Percentiles rank a stretch among this genome's conserved stretches.
phyloP scores from a whole-genome alignment of 1,140 invertebrate species.

The Mylabris phalerata region DNA sequence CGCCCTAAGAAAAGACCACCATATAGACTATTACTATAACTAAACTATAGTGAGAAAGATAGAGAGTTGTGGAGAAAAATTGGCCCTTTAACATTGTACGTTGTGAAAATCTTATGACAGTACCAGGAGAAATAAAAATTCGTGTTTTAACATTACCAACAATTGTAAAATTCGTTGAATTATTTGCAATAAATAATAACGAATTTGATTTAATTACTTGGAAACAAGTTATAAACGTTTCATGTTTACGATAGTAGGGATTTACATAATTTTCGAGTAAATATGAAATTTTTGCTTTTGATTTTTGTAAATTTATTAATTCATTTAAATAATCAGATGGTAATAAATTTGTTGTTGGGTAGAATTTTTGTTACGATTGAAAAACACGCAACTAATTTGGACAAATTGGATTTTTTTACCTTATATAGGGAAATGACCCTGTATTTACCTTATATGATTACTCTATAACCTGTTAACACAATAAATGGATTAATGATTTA shows the following conservation, averaged over 20 bases:
- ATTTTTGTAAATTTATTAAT: slow-evolving; percentile 14
- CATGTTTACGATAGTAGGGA: neutral
- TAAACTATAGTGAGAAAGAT: too few species aligned
- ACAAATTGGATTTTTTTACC: too few species aligned
- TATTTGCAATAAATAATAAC: too few species aligned
- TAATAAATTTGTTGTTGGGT: slow-evolving; percentile 9
- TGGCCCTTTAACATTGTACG: neutral
- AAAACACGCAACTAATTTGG: too few species aligned
- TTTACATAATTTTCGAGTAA: slow-evolving; percentile 14
- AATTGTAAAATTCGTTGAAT: too few species aligned
- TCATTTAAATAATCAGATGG: slow-evolving; percentile 12
- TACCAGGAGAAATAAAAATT: neutral
- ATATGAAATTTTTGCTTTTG: slow-evolving; percentile 10
- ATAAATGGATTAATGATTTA: too few species aligned
- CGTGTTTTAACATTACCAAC: too few species aligned
- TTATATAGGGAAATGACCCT: too few species aligned
- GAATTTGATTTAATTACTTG: slow-evolving; percentile 7
- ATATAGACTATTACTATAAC: too few species aligned
- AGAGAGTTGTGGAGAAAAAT: too few species aligned
- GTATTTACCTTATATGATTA: too few species aligned
- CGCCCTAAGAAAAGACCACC: slow-evolving; percentile 2
- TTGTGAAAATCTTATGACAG: slow-evolving; percentile 12
- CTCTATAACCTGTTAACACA: too few species aligned
- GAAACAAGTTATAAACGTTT: slow-evolving; percentile 11
- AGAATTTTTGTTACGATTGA: slow-evolving; percentile 2